These are phyloP conservation scores for Pseudochirops cupreus DNA, from an alignment of 2,797 vertebrate genomes.

Conservation along the genomic window DNA sequence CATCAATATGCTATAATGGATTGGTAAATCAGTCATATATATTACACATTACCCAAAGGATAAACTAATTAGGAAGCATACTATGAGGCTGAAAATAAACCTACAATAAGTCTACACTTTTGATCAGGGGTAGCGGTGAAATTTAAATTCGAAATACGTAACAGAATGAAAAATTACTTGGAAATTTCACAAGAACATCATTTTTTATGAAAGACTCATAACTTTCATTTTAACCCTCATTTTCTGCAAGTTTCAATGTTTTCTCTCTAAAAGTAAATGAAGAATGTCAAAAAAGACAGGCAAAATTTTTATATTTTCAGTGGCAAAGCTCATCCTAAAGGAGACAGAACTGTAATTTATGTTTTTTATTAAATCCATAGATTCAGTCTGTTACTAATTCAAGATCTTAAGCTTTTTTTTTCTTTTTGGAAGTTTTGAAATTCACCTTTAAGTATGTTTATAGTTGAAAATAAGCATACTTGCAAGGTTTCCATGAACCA, in stretches of 20 bases:
- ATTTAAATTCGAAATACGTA: slow-evolving; percentile 17
- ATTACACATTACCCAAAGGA: neutral
- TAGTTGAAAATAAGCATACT: slow-evolving; percentile 44
- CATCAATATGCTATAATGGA: neutral
- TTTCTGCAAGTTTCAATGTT: slow-evolving; percentile 24
- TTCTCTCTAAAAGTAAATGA: slow-evolving; percentile 27
- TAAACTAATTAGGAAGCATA: neutral
- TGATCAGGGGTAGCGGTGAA: neutral
- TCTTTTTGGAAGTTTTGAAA: slow-evolving; percentile 49
- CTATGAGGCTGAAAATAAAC: neutral
- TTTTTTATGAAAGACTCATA: slow-evolving; percentile 11
- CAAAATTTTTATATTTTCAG: slow-evolving; percentile 36
- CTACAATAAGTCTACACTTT: neutral
- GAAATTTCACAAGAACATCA: neutral
- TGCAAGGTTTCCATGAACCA: slow-evolving; percentile 38
- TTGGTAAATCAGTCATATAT: neutral
- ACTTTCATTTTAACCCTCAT: slow-evolving; percentile 28
- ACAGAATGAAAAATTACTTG: neutral
- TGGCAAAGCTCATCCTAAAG: slow-evolving; percentile 14
- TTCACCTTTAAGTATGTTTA: slow-evolving; percentile 49
- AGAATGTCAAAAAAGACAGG: neutral
- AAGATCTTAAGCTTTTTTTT: slow-evolving; percentile 41
- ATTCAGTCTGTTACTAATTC: slow-evolving; percentile 52
- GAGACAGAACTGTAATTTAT: slow-evolving; percentile 45
- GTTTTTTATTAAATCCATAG: slow-evolving; percentile 43